Percentiles rank a stretch among this genome's conserved stretches.
Conservation (phyloP, 1,140 invertebrate genomes). For the Conus ventricosus region DNA sequence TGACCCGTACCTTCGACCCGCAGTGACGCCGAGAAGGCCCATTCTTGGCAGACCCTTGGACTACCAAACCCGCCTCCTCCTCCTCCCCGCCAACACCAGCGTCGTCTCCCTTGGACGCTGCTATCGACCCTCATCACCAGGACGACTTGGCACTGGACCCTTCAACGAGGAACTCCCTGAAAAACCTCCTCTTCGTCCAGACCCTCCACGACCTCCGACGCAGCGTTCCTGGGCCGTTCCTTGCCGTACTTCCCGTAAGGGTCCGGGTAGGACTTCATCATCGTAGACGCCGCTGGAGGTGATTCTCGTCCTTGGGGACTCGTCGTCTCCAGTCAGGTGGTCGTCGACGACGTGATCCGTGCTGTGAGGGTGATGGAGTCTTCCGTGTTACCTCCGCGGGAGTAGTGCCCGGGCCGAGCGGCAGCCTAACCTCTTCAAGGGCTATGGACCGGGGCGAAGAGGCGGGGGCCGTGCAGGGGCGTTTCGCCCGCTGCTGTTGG, state of each 20-base stretch:
- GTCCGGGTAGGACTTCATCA: not conserved
- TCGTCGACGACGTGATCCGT: not conserved
- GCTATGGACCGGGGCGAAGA: not conserved
- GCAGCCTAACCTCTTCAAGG: not conserved
- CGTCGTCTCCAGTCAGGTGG: not conserved
- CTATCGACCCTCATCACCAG: not conserved
- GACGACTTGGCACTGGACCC: not conserved
- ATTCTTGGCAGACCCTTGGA: not conserved
- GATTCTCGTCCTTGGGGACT: not conserved
- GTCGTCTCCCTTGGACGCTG: not conserved
- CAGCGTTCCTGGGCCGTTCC: not conserved
- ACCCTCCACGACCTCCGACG: not conserved
- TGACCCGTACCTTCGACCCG: not conserved
- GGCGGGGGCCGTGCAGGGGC: constrained; percentile 10
- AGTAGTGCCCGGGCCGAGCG: not conserved
- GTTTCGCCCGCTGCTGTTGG: not conserved
- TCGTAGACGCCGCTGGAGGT: not conserved
- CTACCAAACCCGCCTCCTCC: not conserved
- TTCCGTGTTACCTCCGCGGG: not conserved
- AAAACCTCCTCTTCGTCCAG: not conserved
- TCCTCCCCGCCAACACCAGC: not conserved
- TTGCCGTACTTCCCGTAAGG: not conserved
- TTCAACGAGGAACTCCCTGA: not conserved
- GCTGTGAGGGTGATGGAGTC: not conserved
- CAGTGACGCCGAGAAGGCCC: not conserved